phyloP scores from a whole-genome alignment of 2,113 vertebrate genomes.

The Pachypanchax playfairii region DNA sequence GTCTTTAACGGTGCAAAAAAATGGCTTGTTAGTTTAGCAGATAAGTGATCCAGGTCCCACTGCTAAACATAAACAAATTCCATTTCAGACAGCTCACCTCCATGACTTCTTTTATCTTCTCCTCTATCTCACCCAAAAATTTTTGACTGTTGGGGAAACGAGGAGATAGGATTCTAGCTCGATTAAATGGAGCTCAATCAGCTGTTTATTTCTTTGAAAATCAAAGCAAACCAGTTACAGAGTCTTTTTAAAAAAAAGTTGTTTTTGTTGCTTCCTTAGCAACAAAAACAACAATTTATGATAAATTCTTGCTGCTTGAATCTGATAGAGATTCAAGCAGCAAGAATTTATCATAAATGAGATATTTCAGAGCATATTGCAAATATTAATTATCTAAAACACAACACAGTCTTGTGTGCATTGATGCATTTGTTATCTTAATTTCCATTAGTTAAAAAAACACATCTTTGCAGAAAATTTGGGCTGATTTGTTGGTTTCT shows the following conservation, averaged over 20 bases:
- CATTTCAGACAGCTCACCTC: constrained; percentile 78
- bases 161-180: constrained; percentile 46
- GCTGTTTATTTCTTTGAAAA: constrained; percentile 46
- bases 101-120: constrained; percentile 67
- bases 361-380: constrained; percentile 26
- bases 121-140: constrained; percentile 68
- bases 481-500: constrained; percentile 53
- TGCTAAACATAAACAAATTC: constrained; percentile 83
- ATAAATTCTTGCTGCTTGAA: too few relatives aligned
- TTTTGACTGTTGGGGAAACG: constrained; percentile 66
- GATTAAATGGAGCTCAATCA: constrained; percentile 57
- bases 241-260: constrained; percentile 4
- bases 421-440: background rate
- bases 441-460: constrained; percentile 15
- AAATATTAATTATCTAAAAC: constrained; percentile 11
- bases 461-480: constrained; percentile 20
- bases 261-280: constrained; percentile 39
- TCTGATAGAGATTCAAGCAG: constrained; percentile 30
- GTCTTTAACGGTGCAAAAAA: constrained; percentile 66
- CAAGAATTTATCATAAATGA: constrained; percentile 44
- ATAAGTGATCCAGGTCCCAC: constrained; percentile 75
- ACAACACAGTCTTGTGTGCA: background rate
- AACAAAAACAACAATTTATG: too few relatives aligned
- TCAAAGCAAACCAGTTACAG: constrained; percentile 44
- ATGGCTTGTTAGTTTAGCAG: constrained; percentile 76